A percentile compares a stretch with the other conserved stretches of the same genome.
phyloP scores from a whole-genome alignment of 2,113 vertebrate genomes.

The Alexandromys fortis region DNA sequence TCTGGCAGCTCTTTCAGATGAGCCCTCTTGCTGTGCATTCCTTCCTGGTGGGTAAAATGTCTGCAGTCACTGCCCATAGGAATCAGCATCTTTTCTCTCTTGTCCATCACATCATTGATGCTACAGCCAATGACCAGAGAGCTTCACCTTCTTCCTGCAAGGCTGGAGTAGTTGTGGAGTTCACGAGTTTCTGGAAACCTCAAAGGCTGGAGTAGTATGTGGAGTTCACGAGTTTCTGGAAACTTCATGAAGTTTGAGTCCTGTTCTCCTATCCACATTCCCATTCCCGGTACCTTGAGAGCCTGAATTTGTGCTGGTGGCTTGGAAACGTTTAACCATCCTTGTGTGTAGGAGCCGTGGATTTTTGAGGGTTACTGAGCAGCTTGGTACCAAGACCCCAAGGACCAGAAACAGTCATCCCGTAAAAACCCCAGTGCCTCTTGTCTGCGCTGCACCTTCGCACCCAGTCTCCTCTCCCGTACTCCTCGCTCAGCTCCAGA shows the following conservation, averaged over 20 bases:
- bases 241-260: not conserved
- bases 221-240: not conserved
- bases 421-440: not conserved
- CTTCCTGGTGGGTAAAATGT: not conserved
- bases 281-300: not conserved
- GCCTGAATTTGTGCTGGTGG: not conserved
- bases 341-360: not conserved
- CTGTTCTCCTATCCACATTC: not conserved
- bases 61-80: not conserved
- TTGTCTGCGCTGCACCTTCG: not conserved
- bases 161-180: not conserved
- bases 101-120: not conserved
- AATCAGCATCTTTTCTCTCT: not conserved
- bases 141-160: not conserved
- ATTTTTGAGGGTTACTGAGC: not conserved
- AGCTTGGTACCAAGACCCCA: not conserved
- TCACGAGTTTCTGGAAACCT: not conserved
- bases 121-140: not conserved
- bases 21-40: not conserved
- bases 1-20: not conserved
- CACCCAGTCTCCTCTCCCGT: not conserved
- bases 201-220: not conserved
- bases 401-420: not conserved
- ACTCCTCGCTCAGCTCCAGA: not conserved
- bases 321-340: not conserved